A percentile compares a stretch with the other conserved stretches of the same genome.
phyloP scores from a whole-genome alignment of 2,888 invertebrate genomes.

The Sphaerophoria taeniata region DNA sequence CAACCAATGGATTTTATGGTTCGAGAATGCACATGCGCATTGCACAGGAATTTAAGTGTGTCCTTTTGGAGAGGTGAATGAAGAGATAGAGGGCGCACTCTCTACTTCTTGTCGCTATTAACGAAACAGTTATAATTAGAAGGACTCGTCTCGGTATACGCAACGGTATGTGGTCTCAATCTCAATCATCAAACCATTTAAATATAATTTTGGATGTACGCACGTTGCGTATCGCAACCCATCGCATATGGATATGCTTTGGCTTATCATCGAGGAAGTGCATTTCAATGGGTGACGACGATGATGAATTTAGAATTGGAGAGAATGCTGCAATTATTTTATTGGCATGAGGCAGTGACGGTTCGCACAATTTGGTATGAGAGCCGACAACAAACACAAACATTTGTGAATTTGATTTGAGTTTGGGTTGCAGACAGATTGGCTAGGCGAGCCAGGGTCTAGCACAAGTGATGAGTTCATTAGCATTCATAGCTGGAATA shows the following conservation, averaged over 20 bases:
- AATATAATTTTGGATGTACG: constrained; percentile 2
- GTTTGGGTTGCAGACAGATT: background rate
- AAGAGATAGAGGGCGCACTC: constrained; percentile 4
- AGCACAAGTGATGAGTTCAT: constrained; percentile 66
- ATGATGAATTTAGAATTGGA: constrained; percentile 19
- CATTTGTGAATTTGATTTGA: constrained; percentile 64
- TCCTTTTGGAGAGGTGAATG: constrained; percentile 33
- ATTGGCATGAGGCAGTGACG: constrained; percentile 16
- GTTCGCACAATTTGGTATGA: constrained; percentile 46
- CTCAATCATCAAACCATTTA: constrained; percentile 27
- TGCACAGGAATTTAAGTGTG: constrained; percentile 14
- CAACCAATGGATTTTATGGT: constrained; percentile 39
- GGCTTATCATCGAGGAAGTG: constrained; percentile 58
- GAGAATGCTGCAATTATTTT: constrained; percentile 8
- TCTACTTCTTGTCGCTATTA: constrained; percentile 60
- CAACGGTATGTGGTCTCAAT: background rate
- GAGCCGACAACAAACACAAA: constrained; percentile 22
- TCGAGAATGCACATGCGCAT: constrained; percentile 6
- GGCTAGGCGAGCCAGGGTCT: constrained; percentile 4
- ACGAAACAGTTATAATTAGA: constrained; percentile 73
- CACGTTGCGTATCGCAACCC: too few relatives aligned
- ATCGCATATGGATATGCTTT: constrained; percentile 5
- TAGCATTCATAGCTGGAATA: constrained; percentile 70
- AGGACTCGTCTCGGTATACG: constrained; percentile 30
- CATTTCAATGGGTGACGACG: constrained; percentile 40